phyloP scores from a whole-genome alignment of 2,113 vertebrate genomes.

The Alectura lathami region DNA sequence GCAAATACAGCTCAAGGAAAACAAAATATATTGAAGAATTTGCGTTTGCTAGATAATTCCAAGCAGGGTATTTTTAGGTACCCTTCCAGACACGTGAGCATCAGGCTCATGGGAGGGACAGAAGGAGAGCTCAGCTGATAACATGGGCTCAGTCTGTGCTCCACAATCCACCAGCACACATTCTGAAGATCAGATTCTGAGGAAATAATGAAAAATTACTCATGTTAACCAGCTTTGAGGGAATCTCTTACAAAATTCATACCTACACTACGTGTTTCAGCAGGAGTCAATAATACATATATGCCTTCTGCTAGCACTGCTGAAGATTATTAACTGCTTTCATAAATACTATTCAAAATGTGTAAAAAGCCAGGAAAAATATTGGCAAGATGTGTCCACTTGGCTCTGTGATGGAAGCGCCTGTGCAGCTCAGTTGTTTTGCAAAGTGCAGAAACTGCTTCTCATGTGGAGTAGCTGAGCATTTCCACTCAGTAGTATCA shows the following conservation, averaged over 20 bases:
- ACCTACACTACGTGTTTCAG: background rate
- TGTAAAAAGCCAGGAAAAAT: conserved; percentile 37
- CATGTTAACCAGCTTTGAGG: background rate
- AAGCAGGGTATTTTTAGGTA: background rate
- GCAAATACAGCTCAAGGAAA: background rate
- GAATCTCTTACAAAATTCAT: background rate
- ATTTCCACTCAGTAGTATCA: too few species aligned
- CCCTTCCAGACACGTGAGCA: background rate
- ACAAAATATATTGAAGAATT: background rate
- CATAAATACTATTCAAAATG: background rate
- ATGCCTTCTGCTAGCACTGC: background rate
- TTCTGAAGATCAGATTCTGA: background rate
- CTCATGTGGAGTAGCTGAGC: background rate
- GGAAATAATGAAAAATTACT: background rate
- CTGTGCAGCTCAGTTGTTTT: background rate
- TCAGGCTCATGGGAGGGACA: background rate
- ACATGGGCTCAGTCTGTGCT: background rate
- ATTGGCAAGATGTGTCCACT: background rate
- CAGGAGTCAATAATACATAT: background rate
- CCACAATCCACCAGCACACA: background rate
- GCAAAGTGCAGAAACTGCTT: background rate
- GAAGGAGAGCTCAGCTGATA: background rate
- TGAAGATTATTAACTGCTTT: conserved; percentile 1
- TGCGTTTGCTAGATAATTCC: background rate
- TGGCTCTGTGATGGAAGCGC: background rate